Evolutionary conservation across 2,888 invertebrate species (phyloP).

Genomic region (Entomobrya multifasciata): DNA sequence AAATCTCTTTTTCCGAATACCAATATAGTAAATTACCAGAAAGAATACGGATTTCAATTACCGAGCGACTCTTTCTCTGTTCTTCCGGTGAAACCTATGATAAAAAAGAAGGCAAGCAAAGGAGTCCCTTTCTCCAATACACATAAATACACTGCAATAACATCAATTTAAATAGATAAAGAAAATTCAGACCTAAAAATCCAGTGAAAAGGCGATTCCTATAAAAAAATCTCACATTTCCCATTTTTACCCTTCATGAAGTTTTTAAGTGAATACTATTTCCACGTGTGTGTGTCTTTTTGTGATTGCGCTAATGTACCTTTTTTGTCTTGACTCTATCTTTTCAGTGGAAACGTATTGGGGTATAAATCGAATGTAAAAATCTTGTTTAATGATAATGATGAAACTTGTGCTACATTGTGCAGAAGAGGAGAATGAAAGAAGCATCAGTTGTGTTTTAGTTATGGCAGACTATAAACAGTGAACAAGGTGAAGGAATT

Average conservation of each 20-base stretch:
- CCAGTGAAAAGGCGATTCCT: neutral
- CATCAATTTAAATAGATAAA: constrained; percentile 18
- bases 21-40: neutral
- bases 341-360: too few species aligned
- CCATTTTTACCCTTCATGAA: neutral
- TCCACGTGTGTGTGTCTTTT: neutral
- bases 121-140: neutral
- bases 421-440: neutral
- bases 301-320: neutral
- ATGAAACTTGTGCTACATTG: neutral
- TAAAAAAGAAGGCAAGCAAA: too few species aligned
- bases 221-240: neutral
- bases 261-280: neutral
- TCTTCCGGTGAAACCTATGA: neutral
- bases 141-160: neutral
- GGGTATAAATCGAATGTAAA: too few species aligned
- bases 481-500: neutral
- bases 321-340: neutral
- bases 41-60: neutral
- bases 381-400: too few species aligned
- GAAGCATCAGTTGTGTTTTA: too few species aligned
- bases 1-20: neutral
- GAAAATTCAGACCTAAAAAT: neutral
- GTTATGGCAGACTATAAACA: neutral
- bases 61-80: neutral